phyloP scores from a whole-genome alignment of 2,113 vertebrate species.

The Jacana jacana region DNA sequence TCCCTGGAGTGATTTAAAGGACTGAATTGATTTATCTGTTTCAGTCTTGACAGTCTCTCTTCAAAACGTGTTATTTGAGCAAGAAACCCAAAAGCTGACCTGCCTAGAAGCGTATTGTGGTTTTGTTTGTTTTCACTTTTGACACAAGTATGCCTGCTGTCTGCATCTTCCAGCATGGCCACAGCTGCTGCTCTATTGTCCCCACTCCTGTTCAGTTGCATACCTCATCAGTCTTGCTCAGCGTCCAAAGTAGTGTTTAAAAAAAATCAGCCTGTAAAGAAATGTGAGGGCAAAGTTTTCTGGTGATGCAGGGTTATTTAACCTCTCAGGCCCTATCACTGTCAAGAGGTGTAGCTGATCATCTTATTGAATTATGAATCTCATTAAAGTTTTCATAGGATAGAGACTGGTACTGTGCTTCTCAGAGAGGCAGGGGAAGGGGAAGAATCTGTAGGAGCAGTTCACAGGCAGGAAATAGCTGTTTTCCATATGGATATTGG shows the following conservation, averaged over 20 bases:
- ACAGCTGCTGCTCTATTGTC: neutral
- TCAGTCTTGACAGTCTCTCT: conserved; percentile 8
- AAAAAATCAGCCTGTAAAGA: neutral
- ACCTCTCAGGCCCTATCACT: neutral
- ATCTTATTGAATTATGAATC: neutral
- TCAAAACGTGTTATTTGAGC: neutral
- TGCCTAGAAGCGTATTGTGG: neutral
- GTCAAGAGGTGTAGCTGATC: neutral
- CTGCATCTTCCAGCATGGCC: neutral
- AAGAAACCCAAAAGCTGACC: neutral
- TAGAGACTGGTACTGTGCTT: neutral
- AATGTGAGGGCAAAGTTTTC: neutral
- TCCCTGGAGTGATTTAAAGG: conserved; percentile 35
- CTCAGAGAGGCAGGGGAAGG: neutral
- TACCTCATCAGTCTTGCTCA: neutral
- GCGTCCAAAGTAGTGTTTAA: neutral
- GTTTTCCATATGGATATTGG: neutral
- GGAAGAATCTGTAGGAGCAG: neutral
- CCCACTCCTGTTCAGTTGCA: neutral
- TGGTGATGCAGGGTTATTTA: neutral
- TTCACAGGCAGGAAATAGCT: neutral
- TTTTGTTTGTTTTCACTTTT: neutral
- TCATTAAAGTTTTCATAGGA: neutral
- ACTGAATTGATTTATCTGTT: conserved; percentile 49
- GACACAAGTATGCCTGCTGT: neutral